Base-by-base conservation (phyloP, 2,113 vertebrate genomes). In the Burhinus bistriatus region DNA sequence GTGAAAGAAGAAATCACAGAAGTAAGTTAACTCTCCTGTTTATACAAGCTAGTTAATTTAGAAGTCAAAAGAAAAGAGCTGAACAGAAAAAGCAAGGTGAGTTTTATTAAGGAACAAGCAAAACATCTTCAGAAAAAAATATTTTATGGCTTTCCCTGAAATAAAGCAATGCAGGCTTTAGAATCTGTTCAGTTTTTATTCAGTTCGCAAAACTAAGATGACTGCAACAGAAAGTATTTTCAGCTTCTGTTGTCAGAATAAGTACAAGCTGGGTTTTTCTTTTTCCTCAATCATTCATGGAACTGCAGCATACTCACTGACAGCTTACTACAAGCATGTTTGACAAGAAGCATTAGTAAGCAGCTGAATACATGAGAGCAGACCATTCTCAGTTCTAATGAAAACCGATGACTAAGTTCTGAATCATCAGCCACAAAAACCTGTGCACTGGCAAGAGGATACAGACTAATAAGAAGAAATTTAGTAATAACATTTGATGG, bases 351-450 rank as follows among this genome's bases (percentile, higher is more conserved):
- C 25, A 82, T 51, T 36, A 83, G 83, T 73, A 69, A 77, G 73
- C 54, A 70, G 38, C 17, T 78, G 42, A 95, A 93, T 30, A 73
- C 9, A 54, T 2, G 51, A 91, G 9, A 65, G 22, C 47, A 79
- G 87, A 75, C 26, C 58, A 66, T 90, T 73, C 85, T 83, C 81
- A 80, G 84, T 66, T 85, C 87, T 70, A 62, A 66, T 15, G 44
- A 92, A 91, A 92, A 94, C 9, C 14, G 49, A 87, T 85, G 49
- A 95, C 78, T 91, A 80, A 91, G 62, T 87, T 91, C 87, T 95
- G 89, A 83, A 73, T 80, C 68, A 83, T 38, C 16, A 70, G 70
- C 58, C 87, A 94, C 59, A 93, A 94, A 94, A 95, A 38, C 25
- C n/a, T 6, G 4, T 81, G n/a, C 26, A 34, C 42, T 55, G n/a